phyloP scores from a whole-genome alignment of 2,113 vertebrate genomes.

The Chlamydotis undulata region DNA sequence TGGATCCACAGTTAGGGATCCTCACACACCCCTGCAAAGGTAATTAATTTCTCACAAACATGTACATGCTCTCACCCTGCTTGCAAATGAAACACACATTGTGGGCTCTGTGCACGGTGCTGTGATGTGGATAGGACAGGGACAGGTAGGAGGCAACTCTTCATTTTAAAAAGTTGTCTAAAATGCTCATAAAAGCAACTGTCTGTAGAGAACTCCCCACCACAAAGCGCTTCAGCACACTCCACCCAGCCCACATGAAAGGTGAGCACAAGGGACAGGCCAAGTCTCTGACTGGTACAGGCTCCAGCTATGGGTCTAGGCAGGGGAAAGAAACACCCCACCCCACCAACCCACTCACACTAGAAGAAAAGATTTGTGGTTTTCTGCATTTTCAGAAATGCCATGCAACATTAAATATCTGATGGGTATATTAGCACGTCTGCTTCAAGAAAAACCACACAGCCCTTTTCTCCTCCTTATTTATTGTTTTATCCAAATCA shows the following conservation, averaged over 20 bases:
- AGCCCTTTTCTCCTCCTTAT: neutral
- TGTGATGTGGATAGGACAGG: neutral
- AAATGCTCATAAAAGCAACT: neutral
- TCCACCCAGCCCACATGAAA: neutral
- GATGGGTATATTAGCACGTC: neutral
- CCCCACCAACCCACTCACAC: neutral
- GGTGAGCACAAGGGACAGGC: neutral
- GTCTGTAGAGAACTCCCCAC: neutral
- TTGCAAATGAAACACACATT: neutral
- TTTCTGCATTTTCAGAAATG: neutral
- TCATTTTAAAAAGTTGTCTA: neutral
- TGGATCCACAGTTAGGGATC: neutral
- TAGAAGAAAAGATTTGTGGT: neutral
- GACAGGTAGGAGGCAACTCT: neutral
- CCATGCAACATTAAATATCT: neutral
- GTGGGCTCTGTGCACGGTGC: accelerated
- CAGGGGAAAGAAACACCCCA: neutral
- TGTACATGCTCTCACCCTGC: neutral
- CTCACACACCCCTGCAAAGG: neutral
- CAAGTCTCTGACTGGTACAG: neutral
- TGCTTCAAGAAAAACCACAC: neutral
- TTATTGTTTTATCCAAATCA: neutral
- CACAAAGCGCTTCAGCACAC: neutral
- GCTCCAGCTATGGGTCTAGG: neutral
- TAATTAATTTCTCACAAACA: neutral